Percentiles rank a stretch among this genome's conserved stretches.
Evolutionary conservation across 2,797 vertebrate species (phyloP).

Genomic region (Huso huso): DNA sequence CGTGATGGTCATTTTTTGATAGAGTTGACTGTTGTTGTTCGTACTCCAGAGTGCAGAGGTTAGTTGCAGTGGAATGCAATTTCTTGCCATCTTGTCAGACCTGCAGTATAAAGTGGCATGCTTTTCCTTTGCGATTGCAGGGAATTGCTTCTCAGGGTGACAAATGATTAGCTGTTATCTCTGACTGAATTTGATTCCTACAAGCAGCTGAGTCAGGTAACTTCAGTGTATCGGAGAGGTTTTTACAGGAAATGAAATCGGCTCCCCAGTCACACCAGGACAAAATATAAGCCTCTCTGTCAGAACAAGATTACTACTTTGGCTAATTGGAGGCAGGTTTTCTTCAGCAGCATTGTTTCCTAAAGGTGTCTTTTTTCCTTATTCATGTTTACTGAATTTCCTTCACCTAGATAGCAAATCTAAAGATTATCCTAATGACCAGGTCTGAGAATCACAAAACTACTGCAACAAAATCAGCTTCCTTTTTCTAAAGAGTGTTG

Average conservation of each 20-base stretch:
- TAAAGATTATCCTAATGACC: background rate
- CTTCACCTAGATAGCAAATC: slow-evolving; percentile 16
- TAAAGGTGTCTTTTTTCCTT: slow-evolving; percentile 33
- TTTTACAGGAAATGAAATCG: slow-evolving; percentile 76
- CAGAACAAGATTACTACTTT: slow-evolving; percentile 67
- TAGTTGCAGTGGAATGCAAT: slow-evolving; percentile 81
- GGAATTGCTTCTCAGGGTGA: slow-evolving; percentile 95
- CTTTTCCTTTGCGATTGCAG: slow-evolving; percentile 84
- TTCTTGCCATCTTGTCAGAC: slow-evolving; percentile 88
- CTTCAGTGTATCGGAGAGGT: slow-evolving; percentile 62
- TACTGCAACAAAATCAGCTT: background rate
- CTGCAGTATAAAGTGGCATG: slow-evolving; percentile 78
- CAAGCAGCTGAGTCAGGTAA: slow-evolving; percentile 93
- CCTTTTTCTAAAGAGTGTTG: no score
- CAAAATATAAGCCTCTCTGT: slow-evolving; percentile 71
- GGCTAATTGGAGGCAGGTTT: slow-evolving; percentile 65
- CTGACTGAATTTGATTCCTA: slow-evolving; percentile 85
- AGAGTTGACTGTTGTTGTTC: slow-evolving; percentile 77
- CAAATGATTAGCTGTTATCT: slow-evolving; percentile 98
- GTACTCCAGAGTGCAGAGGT: slow-evolving; percentile 71
- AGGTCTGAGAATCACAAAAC: background rate
- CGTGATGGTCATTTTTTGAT: slow-evolving; percentile 77
- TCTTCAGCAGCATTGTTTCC: slow-evolving; percentile 32
- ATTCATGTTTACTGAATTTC: slow-evolving; percentile 12
- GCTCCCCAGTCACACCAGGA: slow-evolving; percentile 61